Percentiles rank a stretch among this genome's conserved stretches.
Conservation (phyloP, 2,888 invertebrate genomes). For the Junonia oenone region DNA sequence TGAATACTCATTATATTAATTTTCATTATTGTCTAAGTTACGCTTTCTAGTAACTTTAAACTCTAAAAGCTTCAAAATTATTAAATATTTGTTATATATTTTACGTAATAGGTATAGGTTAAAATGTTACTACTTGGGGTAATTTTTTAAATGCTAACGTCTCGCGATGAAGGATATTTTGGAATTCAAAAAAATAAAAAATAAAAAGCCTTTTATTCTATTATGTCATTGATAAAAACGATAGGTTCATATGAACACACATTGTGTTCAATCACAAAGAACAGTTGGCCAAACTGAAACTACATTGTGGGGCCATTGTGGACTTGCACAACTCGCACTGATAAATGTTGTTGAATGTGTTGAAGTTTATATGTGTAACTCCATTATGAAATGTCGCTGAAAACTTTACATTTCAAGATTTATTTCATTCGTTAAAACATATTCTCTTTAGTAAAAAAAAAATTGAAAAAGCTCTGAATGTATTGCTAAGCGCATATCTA, state of each 20-base stretch:
- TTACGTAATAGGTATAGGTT: too few relatives aligned
- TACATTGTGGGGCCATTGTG: constrained; percentile 18
- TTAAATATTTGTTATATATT: neutral
- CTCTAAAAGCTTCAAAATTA: too few relatives aligned
- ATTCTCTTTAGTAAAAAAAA: too few relatives aligned
- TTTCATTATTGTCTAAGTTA: neutral
- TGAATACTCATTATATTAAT: constrained; percentile 7
- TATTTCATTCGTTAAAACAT: neutral
- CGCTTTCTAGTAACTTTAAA: neutral
- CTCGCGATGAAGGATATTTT: too few relatives aligned
- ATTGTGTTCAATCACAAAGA: constrained; percentile 21
- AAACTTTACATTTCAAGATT: neutral
- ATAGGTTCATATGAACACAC: neutral
- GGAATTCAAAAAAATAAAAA: too few relatives aligned
- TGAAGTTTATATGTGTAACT: neutral
- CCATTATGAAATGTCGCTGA: neutral
- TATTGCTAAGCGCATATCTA: too few relatives aligned
- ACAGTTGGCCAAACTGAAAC: constrained; percentile 29
- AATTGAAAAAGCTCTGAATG: too few relatives aligned
- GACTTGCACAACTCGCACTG: constrained; percentile 14
- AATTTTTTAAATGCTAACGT: too few relatives aligned
- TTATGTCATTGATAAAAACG: neutral
- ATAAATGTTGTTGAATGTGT: constrained; percentile 12
- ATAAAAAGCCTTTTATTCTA: neutral
- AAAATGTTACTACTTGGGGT: too few relatives aligned